A percentile compares a stretch with the other conserved stretches of the same genome.
Conservation (phyloP, 1,140 invertebrate species). For the Sweltsa coloradensis region DNA sequence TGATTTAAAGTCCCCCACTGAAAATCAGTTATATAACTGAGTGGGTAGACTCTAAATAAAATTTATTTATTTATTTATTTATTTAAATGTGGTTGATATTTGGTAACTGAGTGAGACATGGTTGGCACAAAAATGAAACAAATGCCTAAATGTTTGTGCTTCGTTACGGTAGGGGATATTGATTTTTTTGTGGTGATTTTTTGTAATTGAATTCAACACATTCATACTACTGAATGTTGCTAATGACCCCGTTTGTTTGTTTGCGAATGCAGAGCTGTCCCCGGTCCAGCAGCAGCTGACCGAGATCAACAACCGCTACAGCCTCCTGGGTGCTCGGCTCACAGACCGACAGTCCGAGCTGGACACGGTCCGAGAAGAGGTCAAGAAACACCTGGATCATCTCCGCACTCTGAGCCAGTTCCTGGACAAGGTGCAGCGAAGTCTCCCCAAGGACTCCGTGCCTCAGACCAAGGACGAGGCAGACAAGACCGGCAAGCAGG, state of each 20-base stretch:
- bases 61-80: no score
- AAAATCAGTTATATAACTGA: no score
- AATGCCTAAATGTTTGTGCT: no score
- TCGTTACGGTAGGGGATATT: no score
- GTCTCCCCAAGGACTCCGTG: conserved; percentile 65
- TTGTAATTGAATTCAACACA: no score
- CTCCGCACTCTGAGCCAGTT: conserved; percentile 61
- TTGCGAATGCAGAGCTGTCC: conserved; percentile 69
- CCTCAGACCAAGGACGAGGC: conserved; percentile 84
- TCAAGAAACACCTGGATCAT: conserved; percentile 73
- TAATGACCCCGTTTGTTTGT: not conserved
- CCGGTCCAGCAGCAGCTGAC: conserved; percentile 84
- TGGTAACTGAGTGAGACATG: no score
- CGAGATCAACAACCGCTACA: conserved; percentile 89
- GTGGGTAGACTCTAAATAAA: no score
- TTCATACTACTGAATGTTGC: no score
- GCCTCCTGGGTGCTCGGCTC: conserved; percentile 75
- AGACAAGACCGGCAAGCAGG: conserved; percentile 74
- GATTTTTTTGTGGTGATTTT: no score
- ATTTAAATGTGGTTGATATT: no score
- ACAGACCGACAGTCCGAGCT: conserved; percentile 78
- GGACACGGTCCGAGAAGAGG: conserved; percentile 67
- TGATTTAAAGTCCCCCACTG: no score
- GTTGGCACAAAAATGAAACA: no score
- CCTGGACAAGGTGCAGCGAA: conserved; percentile 71